Evolutionary conservation across 92 coral and sea anemone genomes (phyloP), one percentile per base, ranked within the genome.

Genomic region (Palythoa grandis): DNA sequence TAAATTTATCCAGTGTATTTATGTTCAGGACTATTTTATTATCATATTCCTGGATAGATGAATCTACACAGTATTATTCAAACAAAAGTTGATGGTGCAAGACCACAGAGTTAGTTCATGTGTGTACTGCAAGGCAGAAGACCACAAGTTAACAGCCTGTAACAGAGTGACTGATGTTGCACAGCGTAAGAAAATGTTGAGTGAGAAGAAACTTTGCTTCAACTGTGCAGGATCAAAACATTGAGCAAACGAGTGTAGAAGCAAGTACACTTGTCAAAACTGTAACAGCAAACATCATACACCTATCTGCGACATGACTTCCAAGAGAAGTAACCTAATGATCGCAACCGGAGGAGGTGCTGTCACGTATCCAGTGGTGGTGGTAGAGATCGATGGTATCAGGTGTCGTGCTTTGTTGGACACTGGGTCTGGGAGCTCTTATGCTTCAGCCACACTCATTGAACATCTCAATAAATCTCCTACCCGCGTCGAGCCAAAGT

Each of bases 171-270:
- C 9, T 1, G 14, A 15, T 15, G 58, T 53, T 1, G 14, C 4
- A 53, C 12, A 53, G 1, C 9, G 58, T 1, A 53, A 53, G 58
- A 53, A 53, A 72, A 39, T 82, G 9, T 40, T 82, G 19, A 13
- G 77, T 53, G 22, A 24, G 20, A 82, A 61, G 52, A 82, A 65
- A 43, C 54, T 82, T 22, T 82, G 86, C 14, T 82, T 82, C 76
- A 82, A 82, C 25, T 82, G 86, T 14, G 39, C 83, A 43, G 82
- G 82, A 35, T 4, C 82, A 77, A 77, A n/a, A 63, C 82, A 77
- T 50, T 8, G 85, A 52, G 85, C 85, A 56, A 29, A 35, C 25
- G 85, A 80, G 52, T 80, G 85, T 52, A 43, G 85, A 3, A 80
- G 85, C 23, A 63, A 56, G 53, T 58, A 68, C 24, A 7, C 50